Percentiles rank a stretch among this genome's conserved stretches.
phyloP scores from a whole-genome alignment of 2,113 vertebrate genomes.

The Phylloscopus whistleri region DNA sequence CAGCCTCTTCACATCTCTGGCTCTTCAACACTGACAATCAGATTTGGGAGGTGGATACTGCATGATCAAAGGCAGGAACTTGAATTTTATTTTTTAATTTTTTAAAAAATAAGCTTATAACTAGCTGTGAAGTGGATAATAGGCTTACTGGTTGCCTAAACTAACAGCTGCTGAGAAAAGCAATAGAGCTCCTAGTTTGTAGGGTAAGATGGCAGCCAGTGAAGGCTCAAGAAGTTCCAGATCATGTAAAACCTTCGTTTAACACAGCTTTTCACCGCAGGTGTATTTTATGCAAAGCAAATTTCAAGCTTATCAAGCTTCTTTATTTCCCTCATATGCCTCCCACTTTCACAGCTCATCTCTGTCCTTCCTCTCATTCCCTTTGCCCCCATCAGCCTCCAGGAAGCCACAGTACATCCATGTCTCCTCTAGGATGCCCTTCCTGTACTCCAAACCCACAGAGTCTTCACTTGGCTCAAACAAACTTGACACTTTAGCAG shows the following conservation, averaged over 20 bases:
- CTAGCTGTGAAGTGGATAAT: background rate
- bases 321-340: background rate
- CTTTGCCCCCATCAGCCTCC: background rate
- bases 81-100: background rate
- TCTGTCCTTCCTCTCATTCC: background rate
- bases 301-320: background rate
- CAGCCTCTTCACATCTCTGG: background rate
- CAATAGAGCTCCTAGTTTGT: background rate
- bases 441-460: background rate
- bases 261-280: background rate
- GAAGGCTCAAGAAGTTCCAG: background rate
- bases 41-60: background rate
- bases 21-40: background rate
- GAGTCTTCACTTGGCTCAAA: background rate
- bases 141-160: background rate
- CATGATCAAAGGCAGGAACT: background rate
- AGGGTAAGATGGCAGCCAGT: background rate
- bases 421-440: background rate
- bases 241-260: background rate
- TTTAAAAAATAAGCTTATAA: background rate
- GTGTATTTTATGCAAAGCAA: background rate
- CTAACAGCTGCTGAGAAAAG: background rate
- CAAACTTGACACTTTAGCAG: background rate
- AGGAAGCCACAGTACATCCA: background rate
- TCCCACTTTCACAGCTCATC: background rate